Evolutionary conservation across 2,888 invertebrate genomes (phyloP).

Genomic region (Tupiocoris notatus): DNA sequence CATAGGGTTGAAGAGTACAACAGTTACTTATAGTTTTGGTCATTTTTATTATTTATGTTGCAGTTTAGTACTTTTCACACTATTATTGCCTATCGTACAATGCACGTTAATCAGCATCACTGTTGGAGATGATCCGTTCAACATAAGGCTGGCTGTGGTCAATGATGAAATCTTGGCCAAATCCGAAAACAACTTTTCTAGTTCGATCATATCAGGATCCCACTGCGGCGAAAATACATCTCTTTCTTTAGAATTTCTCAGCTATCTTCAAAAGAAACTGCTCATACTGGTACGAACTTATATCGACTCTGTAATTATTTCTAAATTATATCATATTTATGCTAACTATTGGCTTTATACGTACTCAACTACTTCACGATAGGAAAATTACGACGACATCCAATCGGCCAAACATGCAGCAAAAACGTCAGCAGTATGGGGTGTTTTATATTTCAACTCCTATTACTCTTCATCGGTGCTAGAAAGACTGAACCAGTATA

Average conservation of each 20-base stretch:
- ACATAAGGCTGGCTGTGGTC: conserved; percentile 37
- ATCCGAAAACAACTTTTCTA: conserved; percentile 9
- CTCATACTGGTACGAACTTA: conserved; percentile 5
- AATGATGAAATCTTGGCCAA: conserved; percentile 41
- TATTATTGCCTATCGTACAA: conserved; percentile 44
- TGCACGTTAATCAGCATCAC: conserved; percentile 43
- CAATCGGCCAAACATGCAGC: conserved; percentile 32
- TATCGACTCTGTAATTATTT: too few relatives aligned
- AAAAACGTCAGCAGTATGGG: conserved; percentile 48
- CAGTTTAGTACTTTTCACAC: conserved; percentile 43
- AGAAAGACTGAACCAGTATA: conserved; percentile 43
- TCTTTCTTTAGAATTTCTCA: conserved; percentile 35
- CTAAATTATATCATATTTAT: too few relatives aligned
- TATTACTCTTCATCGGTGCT: conserved; percentile 47
- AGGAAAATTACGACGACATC: conserved; percentile 11
- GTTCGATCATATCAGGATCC: too few relatives aligned
- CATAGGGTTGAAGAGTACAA: too few relatives aligned
- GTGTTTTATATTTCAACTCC: conserved; percentile 47
- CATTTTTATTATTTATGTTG: background rate
- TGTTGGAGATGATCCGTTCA: conserved; percentile 41
- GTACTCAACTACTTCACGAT: too few relatives aligned
- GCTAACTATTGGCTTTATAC: background rate
- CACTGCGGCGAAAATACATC: conserved; percentile 16
- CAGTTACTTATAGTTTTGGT: too few relatives aligned
- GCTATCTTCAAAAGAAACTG: conserved; percentile 16